These are phyloP conservation scores for Dryadula phaetusa DNA, from an alignment of 2,888 invertebrate species.

Conservation along the genomic window DNA sequence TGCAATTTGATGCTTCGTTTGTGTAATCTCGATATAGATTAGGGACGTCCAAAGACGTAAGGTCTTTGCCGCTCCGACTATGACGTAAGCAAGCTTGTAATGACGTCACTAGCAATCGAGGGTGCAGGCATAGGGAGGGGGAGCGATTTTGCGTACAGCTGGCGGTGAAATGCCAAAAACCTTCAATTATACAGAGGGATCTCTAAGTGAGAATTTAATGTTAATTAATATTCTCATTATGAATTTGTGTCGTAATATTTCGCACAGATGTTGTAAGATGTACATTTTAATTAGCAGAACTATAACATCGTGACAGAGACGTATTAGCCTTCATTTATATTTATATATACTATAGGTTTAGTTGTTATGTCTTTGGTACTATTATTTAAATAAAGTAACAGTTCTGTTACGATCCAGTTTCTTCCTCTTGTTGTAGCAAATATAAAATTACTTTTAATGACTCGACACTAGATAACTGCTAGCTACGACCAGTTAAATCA, in stretches of 20 bases:
- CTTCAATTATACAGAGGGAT: conserved; percentile 47
- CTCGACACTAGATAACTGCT: conserved; percentile 8
- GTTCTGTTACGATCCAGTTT: neutral
- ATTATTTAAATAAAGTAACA: neutral
- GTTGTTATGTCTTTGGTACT: neutral
- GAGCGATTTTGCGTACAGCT: conserved; percentile 76
- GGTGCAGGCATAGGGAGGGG: conserved; percentile 56
- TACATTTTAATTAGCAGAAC: conserved; percentile 30
- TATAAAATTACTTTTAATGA: conserved; percentile 20
- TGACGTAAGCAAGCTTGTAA: conserved; percentile 73
- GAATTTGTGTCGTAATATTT: conserved; percentile 32
- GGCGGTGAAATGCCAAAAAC: conserved; percentile 67
- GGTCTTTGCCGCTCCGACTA: conserved; percentile 69
- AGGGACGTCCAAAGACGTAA: conserved; percentile 64
- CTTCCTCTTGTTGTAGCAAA: neutral
- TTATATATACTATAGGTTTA: neutral
- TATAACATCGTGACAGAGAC: conserved; percentile 30
- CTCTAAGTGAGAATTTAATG: conserved; percentile 36
- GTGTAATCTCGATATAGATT: conserved; percentile 61
- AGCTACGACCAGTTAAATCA: conserved; percentile 25
- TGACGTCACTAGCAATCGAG: conserved; percentile 72
- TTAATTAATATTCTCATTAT: conserved; percentile 39
- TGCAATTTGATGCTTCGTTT: conserved; percentile 36
- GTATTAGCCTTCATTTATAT: conserved; percentile 20
- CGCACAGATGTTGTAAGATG: conserved; percentile 39